Conservation (phyloP, 1,140 invertebrate species). For the Phocides pigmalion region DNA sequence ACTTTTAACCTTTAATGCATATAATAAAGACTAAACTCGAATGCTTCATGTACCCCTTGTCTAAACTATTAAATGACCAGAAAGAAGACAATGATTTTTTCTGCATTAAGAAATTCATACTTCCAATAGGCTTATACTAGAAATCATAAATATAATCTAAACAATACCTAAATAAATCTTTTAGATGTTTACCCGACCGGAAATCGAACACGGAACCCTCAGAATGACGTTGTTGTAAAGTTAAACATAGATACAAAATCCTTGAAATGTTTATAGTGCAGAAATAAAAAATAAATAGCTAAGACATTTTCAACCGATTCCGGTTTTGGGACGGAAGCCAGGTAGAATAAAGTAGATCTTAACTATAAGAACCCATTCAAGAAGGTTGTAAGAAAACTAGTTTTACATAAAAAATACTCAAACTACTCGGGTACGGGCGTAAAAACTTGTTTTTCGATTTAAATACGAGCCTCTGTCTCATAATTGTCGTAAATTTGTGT, state of each 20-base stretch:
- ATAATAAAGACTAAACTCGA: not conserved
- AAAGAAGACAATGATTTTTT: too few relatives aligned
- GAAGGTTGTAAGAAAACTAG: not conserved
- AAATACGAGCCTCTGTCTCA: too few relatives aligned
- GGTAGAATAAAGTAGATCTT: not conserved
- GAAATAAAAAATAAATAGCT: not conserved
- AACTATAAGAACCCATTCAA: not conserved
- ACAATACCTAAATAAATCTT: not conserved
- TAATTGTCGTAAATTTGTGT: too few relatives aligned
- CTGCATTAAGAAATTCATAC: too few relatives aligned
- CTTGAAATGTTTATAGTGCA: not conserved
- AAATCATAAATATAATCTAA: too few relatives aligned
- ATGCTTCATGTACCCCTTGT: not conserved
- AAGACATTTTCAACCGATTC: not conserved
- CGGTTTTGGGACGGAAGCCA: slow-evolving; percentile 2
- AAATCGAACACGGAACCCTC: not conserved
- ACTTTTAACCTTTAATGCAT: too few relatives aligned
- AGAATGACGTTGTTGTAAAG: too few relatives aligned
- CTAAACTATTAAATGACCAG: too few relatives aligned
- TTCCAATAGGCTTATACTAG: too few relatives aligned
- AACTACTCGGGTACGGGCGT: not conserved
- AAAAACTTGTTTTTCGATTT: not conserved
- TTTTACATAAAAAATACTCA: not conserved
- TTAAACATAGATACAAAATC: not conserved
- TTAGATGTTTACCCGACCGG: too few relatives aligned